Evolutionary conservation across 2,797 vertebrate genomes (phyloP).

Genomic region (Vultur gryphus): DNA sequence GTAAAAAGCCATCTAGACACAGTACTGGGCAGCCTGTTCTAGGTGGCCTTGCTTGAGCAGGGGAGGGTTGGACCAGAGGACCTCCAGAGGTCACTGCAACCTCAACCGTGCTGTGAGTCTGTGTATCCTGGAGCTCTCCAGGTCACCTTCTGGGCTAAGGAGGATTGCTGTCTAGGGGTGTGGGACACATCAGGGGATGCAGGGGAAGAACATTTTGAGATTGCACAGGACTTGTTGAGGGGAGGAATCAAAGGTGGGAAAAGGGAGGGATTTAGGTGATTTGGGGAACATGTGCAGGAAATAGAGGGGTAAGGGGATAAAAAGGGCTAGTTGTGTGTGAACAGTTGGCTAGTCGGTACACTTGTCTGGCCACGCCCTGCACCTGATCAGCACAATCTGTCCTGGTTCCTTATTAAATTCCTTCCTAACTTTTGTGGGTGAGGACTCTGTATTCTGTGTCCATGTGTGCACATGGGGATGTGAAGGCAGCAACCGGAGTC

Average conservation of each 20-base stretch:
- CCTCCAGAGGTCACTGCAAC: not conserved
- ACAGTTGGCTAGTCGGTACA: not conserved
- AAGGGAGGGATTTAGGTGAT: not conserved
- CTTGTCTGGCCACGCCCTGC: not conserved
- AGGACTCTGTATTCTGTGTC: not conserved
- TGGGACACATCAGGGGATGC: not conserved
- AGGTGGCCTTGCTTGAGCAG: not conserved
- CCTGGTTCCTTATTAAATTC: not conserved
- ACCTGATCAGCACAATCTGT: not conserved
- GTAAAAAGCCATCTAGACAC: not conserved
- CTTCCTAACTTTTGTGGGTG: not conserved
- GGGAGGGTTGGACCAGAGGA: not conserved
- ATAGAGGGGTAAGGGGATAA: not conserved
- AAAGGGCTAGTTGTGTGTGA: not conserved
- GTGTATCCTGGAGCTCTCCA: not conserved
- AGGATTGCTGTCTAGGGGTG: not conserved
- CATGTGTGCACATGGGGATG: rapidly evolving
- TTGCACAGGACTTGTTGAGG: not conserved
- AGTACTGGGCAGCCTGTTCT: not conserved
- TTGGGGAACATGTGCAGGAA: not conserved
- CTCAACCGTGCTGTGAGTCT: not conserved
- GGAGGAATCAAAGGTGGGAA: not conserved
- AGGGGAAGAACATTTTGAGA: not conserved
- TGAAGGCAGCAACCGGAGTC: not conserved
- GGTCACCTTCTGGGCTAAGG: not conserved